A percentile compares a stretch with the other conserved stretches of the same genome.
Conservation (phyloP, 2,888 invertebrate species). For the Drosophila nr. medialis region DNA sequence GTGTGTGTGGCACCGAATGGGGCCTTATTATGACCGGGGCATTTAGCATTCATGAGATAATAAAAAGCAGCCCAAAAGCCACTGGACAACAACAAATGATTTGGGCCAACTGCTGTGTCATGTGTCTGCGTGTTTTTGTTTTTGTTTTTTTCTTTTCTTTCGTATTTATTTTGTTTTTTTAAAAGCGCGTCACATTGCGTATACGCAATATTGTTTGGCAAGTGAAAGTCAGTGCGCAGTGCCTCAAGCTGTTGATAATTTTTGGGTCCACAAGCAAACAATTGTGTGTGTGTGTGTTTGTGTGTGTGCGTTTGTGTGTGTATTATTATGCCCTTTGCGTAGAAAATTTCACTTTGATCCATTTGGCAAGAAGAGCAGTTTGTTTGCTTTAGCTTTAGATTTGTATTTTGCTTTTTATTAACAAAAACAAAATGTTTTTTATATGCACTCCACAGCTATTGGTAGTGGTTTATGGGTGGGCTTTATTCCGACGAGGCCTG, state of each 20-base stretch:
- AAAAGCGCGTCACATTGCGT: constrained; percentile 64
- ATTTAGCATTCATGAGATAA: constrained; percentile 81
- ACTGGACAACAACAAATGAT: constrained; percentile 79
- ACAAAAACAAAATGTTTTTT: constrained; percentile 77
- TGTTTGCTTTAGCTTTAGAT: constrained; percentile 56
- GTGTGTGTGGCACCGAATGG: constrained; percentile 27
- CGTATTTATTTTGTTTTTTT: constrained; percentile 24
- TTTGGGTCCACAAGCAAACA: constrained; percentile 41
- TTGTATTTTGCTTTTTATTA: constrained; percentile 56
- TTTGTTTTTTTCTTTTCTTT: neutral
- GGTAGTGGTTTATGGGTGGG: constrained; percentile 40
- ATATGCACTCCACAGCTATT: constrained; percentile 47
- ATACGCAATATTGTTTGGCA: constrained; percentile 70
- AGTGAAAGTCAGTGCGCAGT: constrained; percentile 63
- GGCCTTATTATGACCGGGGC: constrained; percentile 62
- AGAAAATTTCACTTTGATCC: constrained; percentile 73
- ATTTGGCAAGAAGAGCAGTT: constrained; percentile 58
- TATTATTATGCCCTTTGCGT: constrained; percentile 38
- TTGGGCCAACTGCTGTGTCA: constrained; percentile 47
- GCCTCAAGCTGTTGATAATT: constrained; percentile 76
- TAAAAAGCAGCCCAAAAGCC: constrained; percentile 64
- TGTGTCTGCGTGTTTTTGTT: constrained; percentile 9
- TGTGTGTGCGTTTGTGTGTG: constrained; percentile 1
- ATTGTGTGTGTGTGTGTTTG: constrained; percentile 12
- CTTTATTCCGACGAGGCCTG: constrained; percentile 40